Conservation (phyloP, 2,888 invertebrate species). For the Ophion costatus region DNA sequence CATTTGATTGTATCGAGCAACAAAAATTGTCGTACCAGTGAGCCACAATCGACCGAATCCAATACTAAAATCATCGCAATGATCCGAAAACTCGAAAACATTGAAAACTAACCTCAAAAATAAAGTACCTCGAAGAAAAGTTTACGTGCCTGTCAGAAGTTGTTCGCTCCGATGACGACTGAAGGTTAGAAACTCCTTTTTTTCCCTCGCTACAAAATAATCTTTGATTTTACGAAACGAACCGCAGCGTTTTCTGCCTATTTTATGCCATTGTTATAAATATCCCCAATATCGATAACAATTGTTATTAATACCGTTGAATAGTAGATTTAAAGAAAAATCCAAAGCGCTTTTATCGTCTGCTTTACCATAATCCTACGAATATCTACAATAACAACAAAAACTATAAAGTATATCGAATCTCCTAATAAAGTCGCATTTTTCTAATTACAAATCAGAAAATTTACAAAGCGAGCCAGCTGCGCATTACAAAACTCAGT, state of each 20-base stretch:
- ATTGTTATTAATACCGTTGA: background rate
- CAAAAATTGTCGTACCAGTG: too few relatives aligned
- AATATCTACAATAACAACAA: background rate
- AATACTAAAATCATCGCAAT: background rate
- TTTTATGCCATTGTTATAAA: background rate
- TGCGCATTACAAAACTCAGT: slow-evolving; percentile 74
- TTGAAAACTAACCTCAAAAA: background rate
- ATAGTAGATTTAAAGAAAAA: background rate
- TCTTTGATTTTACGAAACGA: too few relatives aligned
- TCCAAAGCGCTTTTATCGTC: too few relatives aligned
- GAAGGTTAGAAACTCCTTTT: background rate
- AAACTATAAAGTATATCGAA: background rate
- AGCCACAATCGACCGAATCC: too few relatives aligned
- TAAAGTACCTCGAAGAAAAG: background rate
- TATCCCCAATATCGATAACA: background rate
- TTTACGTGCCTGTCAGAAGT: background rate
- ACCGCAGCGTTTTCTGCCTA: too few relatives aligned
- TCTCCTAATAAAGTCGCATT: background rate
- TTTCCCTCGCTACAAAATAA: too few relatives aligned
- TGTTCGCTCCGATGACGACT: background rate
- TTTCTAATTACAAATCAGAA: background rate
- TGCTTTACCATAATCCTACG: too few relatives aligned
- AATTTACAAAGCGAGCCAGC: background rate
- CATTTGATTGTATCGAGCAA: too few relatives aligned
- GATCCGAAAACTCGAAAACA: background rate